Conservation (phyloP, 1,140 invertebrate species). For the Leptopilina clavipes region DNA sequence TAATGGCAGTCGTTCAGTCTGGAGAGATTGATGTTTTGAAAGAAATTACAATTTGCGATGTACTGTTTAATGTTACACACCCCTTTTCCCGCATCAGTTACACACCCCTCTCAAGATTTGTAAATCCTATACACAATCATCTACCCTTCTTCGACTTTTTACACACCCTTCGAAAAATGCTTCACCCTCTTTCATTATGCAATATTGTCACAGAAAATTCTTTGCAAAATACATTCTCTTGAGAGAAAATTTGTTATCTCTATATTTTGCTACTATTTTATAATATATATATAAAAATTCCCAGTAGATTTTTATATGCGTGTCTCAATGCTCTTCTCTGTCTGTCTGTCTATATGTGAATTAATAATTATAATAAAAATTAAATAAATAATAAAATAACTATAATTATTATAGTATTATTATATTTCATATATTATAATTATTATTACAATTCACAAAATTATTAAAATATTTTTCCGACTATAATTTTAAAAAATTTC, state of each 20-base stretch:
- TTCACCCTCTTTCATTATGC: constrained; percentile 26
- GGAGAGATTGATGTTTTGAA: neutral
- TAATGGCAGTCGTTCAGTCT: neutral
- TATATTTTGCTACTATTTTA: neutral
- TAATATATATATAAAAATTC: neutral
- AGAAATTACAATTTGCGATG: constrained; percentile 3
- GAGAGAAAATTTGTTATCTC: neutral
- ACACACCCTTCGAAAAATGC: constrained; percentile 14
- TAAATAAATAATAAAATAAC: no score
- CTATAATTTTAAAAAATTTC: neutral
- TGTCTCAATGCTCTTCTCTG: no score
- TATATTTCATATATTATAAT: no score
- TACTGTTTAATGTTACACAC: neutral
- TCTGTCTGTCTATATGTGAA: no score
- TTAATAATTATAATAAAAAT: no score
- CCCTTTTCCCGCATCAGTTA: neutral
- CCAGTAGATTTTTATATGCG: no score
- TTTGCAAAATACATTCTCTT: constrained; percentile 20
- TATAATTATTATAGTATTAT: no score
- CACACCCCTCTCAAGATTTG: constrained; percentile 8
- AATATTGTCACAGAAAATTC: constrained; percentile 30
- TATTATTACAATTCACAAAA: no score
- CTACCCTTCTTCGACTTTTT: constrained; percentile 4
- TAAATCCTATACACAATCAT: constrained; percentile 20
- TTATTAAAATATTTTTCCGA: no score